Evolutionary conservation across 2,888 invertebrate genomes (phyloP).

Genomic region (Campaea margaritaria): DNA sequence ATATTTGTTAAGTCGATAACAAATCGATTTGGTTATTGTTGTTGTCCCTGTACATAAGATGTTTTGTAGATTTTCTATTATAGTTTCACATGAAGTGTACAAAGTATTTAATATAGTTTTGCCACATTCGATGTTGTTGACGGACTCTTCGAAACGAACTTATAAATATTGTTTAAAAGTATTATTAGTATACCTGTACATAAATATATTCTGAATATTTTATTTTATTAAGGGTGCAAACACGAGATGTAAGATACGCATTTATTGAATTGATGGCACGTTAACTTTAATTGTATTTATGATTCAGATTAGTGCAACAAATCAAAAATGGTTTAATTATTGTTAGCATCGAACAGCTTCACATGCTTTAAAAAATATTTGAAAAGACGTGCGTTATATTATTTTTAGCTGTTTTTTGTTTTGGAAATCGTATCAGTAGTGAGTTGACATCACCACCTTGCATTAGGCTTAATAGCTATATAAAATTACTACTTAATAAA

Average conservation of each 20-base stretch:
- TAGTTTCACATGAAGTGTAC: constrained; percentile 79
- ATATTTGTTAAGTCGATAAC: constrained; percentile 65
- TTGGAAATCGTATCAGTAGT: no score
- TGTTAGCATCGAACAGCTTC: no score
- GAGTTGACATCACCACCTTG: no score
- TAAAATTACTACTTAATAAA: no score
- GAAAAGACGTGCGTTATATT: no score
- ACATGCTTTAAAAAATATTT: no score
- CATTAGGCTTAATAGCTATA: no score
- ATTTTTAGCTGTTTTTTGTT: no score
- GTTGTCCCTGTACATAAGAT: constrained; percentile 80
- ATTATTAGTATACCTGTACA: constrained; percentile 83
- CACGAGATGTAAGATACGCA: constrained; percentile 35
- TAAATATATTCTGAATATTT: constrained; percentile 75
- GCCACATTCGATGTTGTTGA: constrained; percentile 65
- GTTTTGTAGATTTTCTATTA: constrained; percentile 83
- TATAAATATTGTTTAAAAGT: constrained; percentile 85
- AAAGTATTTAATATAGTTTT: constrained; percentile 77
- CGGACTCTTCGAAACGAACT: constrained; percentile 62
- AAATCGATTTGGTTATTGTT: constrained; percentile 75
- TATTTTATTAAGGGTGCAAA: constrained; percentile 60
- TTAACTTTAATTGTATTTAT: constrained; percentile 20
- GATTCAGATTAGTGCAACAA: not conserved
- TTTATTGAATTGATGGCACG: constrained; percentile 29
- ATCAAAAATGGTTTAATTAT: not conserved